These are phyloP conservation scores for Conus ventricosus DNA, from an alignment of 1,140 invertebrate species.

Conservation along the genomic window DNA sequence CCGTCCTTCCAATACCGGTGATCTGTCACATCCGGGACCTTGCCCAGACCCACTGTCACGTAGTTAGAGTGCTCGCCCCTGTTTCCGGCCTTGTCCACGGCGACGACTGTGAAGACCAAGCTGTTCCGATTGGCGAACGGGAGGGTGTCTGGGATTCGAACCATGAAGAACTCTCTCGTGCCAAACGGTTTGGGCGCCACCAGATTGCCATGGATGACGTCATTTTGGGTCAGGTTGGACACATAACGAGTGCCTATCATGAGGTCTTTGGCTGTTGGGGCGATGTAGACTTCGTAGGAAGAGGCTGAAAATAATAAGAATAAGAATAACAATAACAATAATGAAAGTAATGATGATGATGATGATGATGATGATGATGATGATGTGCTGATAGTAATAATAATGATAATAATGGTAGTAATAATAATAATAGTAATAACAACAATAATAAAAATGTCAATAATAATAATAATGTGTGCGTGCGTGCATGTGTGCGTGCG, in stretches of 20 bases:
- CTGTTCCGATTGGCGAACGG: slow-evolving; percentile 62
- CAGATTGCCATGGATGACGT: slow-evolving; percentile 44
- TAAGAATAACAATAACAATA: no score
- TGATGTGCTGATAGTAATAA: background rate
- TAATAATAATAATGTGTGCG: no score
- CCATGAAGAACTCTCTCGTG: slow-evolving; percentile 30
- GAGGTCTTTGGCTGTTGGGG: slow-evolving; percentile 67
- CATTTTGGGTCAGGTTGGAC: slow-evolving; percentile 36
- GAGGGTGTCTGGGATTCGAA: slow-evolving; percentile 23
- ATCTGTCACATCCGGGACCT: slow-evolving; percentile 37
- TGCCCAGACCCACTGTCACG: slow-evolving; percentile 62
- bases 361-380: background rate
- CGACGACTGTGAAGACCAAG: slow-evolving; percentile 76
- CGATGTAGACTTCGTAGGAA: slow-evolving; percentile 75
- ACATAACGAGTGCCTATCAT: slow-evolving; percentile 73
- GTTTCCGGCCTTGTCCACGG: slow-evolving; percentile 73
- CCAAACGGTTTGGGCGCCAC: slow-evolving; percentile 42
- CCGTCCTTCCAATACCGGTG: slow-evolving; percentile 29
- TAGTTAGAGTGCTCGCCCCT: slow-evolving; percentile 78
- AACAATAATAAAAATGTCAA: no score
- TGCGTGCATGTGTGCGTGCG: no score
- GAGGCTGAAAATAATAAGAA: slow-evolving; percentile 61
- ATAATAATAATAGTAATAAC: no score
- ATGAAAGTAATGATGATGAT: background rate
- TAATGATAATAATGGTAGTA: background rate